Conservation (phyloP, 2,797 vertebrate genomes). For the Eleutherodactylus coqui region DNA sequence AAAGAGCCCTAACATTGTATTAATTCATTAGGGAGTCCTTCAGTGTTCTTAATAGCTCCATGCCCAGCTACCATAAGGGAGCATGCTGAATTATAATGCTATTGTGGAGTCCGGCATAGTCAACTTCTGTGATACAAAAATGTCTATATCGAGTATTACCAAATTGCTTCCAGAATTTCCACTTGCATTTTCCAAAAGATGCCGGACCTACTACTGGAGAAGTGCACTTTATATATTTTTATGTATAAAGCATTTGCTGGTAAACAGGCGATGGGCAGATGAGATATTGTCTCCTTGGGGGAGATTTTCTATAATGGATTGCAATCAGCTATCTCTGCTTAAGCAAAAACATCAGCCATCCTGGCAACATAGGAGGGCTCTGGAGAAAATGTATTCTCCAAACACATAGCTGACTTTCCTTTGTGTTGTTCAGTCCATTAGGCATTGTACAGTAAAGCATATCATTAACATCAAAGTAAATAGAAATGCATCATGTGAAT, state of each 20-base stretch:
- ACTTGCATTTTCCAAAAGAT: neutral
- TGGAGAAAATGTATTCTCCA: neutral
- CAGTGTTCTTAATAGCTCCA: no score
- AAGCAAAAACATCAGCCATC: slow-evolving; percentile 17
- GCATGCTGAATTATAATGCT: neutral
- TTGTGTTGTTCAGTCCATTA: neutral
- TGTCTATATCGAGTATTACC: no score
- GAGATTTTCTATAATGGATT: neutral
- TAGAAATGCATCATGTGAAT: neutral
- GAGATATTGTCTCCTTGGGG: neutral
- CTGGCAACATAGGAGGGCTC: slow-evolving; percentile 18
- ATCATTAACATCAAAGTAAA: neutral
- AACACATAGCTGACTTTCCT: neutral
- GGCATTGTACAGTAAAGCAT: neutral
- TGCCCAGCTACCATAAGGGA: no score
- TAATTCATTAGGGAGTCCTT: no score
- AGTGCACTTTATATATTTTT: neutral
- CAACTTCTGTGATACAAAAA: neutral
- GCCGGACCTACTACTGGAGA: neutral
- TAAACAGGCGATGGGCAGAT: neutral
- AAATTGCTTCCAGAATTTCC: no score
- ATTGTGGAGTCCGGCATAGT: neutral
- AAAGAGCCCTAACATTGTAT: no score
- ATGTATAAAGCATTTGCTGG: neutral
- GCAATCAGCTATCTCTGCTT: slow-evolving; percentile 2